A percentile compares a stretch with the other conserved stretches of the same genome.
These are phyloP conservation scores for Anthrax anthrax DNA, from an alignment of 2,888 invertebrate genomes.

Conservation along the genomic window DNA sequence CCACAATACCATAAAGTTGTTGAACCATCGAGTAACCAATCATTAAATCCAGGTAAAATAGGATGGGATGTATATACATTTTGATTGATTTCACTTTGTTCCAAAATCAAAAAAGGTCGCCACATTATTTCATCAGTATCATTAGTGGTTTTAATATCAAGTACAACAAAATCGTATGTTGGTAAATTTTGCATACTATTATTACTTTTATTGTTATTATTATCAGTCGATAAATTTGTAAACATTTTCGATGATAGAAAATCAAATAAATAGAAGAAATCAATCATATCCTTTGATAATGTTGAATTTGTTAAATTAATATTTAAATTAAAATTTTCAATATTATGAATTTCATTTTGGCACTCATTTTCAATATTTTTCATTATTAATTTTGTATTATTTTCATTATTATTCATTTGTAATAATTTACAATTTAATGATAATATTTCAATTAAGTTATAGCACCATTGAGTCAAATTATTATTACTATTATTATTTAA, in stretches of 20 bases:
- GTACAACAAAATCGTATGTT: slow-evolving; percentile 31
- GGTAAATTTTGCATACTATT: slow-evolving; percentile 16
- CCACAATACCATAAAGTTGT: slow-evolving; percentile 29
- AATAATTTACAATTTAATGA: background rate
- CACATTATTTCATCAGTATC: slow-evolving; percentile 20
- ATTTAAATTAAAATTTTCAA: background rate
- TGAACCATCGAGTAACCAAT: slow-evolving; percentile 29
- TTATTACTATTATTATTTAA: background rate
- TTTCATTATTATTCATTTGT: background rate
- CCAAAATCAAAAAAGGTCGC: slow-evolving; percentile 32
- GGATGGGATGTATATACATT: slow-evolving; percentile 30
- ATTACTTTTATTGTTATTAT: background rate
- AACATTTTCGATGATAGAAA: slow-evolving; percentile 17
- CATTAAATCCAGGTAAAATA: slow-evolving; percentile 30
- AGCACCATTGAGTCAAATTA: background rate
- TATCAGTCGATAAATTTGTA: background rate
- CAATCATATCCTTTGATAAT: slow-evolving; percentile 24
- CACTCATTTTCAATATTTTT: background rate
- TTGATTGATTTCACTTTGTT: slow-evolving; percentile 23
- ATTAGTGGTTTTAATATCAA: slow-evolving; percentile 21
- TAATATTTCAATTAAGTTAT: background rate
- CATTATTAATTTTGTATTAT: background rate
- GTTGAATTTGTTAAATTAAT: too few species aligned
- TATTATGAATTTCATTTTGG: background rate
- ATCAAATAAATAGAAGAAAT: slow-evolving; percentile 32